phyloP scores from a whole-genome alignment of 2,888 invertebrate genomes.

The Amaurobius ferox region DNA sequence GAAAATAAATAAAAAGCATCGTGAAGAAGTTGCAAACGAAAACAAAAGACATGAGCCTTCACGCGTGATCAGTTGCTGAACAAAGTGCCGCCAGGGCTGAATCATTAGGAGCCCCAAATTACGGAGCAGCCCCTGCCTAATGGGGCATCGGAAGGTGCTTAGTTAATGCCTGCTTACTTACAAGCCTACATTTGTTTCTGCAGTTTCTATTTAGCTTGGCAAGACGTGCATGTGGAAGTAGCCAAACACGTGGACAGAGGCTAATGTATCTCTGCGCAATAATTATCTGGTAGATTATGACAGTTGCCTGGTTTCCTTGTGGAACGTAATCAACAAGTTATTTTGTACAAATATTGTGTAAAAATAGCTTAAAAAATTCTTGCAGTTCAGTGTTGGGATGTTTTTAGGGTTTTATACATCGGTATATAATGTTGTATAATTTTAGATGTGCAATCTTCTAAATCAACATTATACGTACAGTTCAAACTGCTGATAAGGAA shows the following conservation, averaged over 20 bases:
- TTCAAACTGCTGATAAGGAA: too few relatives aligned
- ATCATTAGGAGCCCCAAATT: conserved; percentile 67
- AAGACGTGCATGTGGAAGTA: neutral
- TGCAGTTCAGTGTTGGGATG: neutral
- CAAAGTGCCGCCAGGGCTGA: conserved; percentile 33
- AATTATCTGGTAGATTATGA: too few relatives aligned
- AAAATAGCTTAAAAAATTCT: neutral
- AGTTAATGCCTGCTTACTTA: conserved; percentile 52
- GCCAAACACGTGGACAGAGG: neutral
- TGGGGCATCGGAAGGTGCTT: conserved; percentile 56
- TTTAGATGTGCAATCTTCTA: too few relatives aligned
- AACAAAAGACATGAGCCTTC: conserved; percentile 56
- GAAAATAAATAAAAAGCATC: conserved; percentile 27
- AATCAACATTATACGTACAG: too few relatives aligned
- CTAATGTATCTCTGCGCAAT: neutral
- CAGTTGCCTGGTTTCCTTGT: neutral
- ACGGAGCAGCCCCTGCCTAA: conserved; percentile 51
- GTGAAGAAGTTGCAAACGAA: conserved; percentile 33
- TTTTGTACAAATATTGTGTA: neutral
- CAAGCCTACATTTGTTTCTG: conserved; percentile 48
- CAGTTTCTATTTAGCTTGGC: neutral
- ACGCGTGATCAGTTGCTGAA: conserved; percentile 53
- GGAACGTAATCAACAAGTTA: too few relatives aligned
- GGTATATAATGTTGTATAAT: too few relatives aligned
- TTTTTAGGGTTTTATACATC: too few relatives aligned